phyloP scores from a whole-genome alignment of 2,797 vertebrate species.

The Odontamblyopus lacepedii region DNA sequence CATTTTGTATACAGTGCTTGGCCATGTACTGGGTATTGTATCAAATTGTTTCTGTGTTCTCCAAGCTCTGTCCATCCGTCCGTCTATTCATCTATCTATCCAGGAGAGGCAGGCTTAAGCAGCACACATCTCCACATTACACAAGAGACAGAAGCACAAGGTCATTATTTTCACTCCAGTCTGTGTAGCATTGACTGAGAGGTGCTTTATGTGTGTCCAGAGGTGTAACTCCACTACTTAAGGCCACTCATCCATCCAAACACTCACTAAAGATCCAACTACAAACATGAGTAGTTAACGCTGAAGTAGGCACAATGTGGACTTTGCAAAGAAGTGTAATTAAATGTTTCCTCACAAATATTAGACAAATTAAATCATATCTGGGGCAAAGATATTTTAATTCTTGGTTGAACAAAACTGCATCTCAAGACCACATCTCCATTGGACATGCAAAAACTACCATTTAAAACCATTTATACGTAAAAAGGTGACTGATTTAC shows the following conservation, averaged over 20 bases:
- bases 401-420: too few species aligned
- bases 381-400: not conserved
- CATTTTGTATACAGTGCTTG: too few species aligned
- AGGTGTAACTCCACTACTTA: not conserved
- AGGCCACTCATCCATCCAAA: constrained; percentile 1
- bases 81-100: not conserved
- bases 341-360: not conserved
- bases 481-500: too few species aligned
- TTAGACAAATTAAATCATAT: not conserved
- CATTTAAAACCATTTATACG: too few species aligned
- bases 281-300: not conserved
- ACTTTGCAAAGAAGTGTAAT: not conserved
- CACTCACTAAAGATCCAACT: not conserved
- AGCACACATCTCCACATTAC: not conserved
- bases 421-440: too few species aligned
- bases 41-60: too few species aligned
- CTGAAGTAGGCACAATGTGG: not conserved
- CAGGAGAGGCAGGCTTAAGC: not conserved
- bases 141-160: not conserved
- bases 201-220: not conserved
- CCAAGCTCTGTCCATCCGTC: too few species aligned
- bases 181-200: not conserved
- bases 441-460: too few species aligned
- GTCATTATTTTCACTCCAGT: not conserved
- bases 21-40: too few species aligned